These are phyloP conservation scores for Priocnemis perturbator DNA, from an alignment of 2,888 invertebrate species.

Conservation along the genomic window DNA sequence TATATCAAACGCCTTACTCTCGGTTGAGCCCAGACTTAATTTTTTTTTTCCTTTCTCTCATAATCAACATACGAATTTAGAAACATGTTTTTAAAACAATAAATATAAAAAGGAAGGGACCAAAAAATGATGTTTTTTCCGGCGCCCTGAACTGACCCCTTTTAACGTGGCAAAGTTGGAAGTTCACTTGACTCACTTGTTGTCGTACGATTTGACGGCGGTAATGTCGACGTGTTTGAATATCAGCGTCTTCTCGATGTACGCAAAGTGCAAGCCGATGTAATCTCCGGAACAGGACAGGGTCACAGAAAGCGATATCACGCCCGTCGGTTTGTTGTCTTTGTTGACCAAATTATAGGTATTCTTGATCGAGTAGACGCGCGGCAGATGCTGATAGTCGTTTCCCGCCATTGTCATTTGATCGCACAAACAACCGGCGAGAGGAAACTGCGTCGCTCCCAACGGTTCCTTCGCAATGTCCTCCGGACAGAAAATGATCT, in stretches of 20 bases:
- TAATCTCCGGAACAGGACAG: conserved; percentile 34
- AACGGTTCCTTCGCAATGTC: conserved; percentile 32
- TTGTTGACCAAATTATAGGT: conserved; percentile 37
- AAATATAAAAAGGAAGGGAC: too few species aligned
- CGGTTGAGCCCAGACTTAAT: too few species aligned
- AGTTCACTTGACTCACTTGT: too few species aligned
- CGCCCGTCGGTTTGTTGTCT: conserved; percentile 27
- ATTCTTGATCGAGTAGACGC: conserved; percentile 35
- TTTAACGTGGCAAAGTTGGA: too few species aligned
- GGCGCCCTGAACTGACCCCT: too few species aligned
- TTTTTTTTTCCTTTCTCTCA: too few species aligned
- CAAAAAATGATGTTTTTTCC: too few species aligned
- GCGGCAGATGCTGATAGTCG: conserved; percentile 31
- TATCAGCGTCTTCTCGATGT: conserved; percentile 26
- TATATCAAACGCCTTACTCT: too few species aligned
- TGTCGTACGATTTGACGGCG: too few species aligned
- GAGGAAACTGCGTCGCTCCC: conserved; percentile 32
- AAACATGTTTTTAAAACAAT: too few species aligned
- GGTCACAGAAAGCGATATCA: conserved; percentile 22
- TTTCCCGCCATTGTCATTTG: conserved; percentile 39
- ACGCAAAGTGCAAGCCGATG: conserved; percentile 3
- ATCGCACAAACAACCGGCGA: conserved; percentile 44
- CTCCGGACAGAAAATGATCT: conserved; percentile 28
- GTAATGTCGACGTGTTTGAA: conserved; percentile 32
- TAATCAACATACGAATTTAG: too few species aligned